phyloP scores from a whole-genome alignment of 2,888 invertebrate species.

The Rugalucina vietnamica region DNA sequence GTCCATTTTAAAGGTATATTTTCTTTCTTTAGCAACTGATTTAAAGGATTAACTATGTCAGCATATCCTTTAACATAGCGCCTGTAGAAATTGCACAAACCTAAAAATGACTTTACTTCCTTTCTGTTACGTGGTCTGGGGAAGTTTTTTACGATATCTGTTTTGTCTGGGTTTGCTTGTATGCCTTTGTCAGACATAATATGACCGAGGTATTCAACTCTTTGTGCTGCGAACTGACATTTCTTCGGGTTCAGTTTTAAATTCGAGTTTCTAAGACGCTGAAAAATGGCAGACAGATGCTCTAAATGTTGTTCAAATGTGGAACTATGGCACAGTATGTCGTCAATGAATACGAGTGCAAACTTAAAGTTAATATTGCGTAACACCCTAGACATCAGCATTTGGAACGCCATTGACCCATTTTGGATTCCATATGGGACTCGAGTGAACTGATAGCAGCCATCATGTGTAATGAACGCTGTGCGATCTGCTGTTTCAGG shows the following conservation, averaged over 20 bases:
- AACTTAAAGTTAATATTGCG: background rate
- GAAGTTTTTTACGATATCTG: background rate
- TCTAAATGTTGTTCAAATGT: background rate
- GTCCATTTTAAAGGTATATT: background rate
- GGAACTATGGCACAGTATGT: background rate
- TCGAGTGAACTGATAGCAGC: background rate
- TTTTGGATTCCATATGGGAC: constrained; percentile 10
- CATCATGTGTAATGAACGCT: background rate
- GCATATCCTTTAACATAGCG: background rate
- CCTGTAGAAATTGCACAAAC: background rate
- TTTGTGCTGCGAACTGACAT: background rate
- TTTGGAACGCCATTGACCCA: constrained; percentile 16
- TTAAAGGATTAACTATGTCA: background rate
- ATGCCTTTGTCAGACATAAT: background rate
- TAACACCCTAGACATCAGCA: constrained; percentile 7
- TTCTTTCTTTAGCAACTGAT: background rate
- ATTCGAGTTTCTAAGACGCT: background rate
- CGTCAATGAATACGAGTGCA: background rate
- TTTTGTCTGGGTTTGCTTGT: background rate
- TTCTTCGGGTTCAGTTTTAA: background rate
- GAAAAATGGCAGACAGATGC: constrained; percentile 20
- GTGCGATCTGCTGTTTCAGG: background rate
- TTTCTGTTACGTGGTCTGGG: background rate
- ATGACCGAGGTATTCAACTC: background rate
- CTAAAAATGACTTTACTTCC: background rate